Evolutionary conservation across 92 coral and sea anemone species (phyloP).

Genomic region (Phenganax subtilis): DNA sequence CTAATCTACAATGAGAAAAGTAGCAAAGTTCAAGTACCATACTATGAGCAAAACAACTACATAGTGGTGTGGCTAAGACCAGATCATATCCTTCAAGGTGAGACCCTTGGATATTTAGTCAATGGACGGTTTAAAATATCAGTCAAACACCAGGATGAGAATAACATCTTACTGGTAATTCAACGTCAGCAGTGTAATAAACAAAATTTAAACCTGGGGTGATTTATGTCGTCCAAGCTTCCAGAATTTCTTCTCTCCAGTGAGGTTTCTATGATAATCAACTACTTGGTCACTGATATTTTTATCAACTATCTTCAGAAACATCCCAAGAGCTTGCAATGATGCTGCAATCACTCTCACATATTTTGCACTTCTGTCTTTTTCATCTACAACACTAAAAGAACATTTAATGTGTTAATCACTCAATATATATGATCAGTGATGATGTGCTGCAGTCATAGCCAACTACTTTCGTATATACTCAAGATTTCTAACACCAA

Average conservation of each 20-base stretch:
- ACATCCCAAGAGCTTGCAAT: conserved; percentile 65
- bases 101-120: no score
- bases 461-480: no score
- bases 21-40: neutral
- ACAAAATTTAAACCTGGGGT: conserved; percentile 58
- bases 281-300: conserved; percentile 48
- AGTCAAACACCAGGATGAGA: neutral
- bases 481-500: no score
- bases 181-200: neutral
- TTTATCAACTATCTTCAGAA: conserved; percentile 55
- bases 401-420: neutral
- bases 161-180: neutral
- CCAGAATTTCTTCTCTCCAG: conserved; percentile 80
- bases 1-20: conserved; percentile 56
- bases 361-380: conserved; percentile 76
- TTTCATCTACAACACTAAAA: conserved; percentile 67
- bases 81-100: no score
- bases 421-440: neutral
- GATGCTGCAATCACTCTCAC: conserved; percentile 75
- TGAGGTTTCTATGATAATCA: conserved; percentile 50
- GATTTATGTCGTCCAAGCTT: conserved; percentile 73
- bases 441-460: neutral
- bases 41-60: neutral
- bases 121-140: no score
- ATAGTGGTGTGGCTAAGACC: no score